Conservation (phyloP, 2,113 vertebrate species). For the Paratilapia polleni region DNA sequence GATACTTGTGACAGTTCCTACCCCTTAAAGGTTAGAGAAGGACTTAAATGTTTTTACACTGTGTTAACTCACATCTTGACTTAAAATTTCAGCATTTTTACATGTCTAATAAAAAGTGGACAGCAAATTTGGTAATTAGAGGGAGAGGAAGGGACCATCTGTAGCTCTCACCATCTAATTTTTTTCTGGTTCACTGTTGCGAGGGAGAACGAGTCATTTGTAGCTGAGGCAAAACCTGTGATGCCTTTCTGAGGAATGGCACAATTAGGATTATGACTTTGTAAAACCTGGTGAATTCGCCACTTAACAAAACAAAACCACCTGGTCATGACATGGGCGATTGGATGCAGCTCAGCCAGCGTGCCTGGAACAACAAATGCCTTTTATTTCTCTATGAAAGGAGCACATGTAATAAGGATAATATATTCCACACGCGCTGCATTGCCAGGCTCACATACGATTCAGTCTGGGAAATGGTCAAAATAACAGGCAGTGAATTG, state of each 20-base stretch:
- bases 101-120: constrained; percentile 26
- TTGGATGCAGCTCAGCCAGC: constrained; percentile 62
- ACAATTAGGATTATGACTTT: constrained; percentile 74
- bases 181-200: constrained; percentile 16
- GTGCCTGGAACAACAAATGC: constrained; percentile 46
- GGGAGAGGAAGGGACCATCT: constrained; percentile 54
- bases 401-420: constrained; percentile 27
- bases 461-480: constrained; percentile 18
- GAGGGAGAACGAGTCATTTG: constrained; percentile 51
- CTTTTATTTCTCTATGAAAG: constrained; percentile 41
- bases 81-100: constrained; percentile 22
- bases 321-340: constrained; percentile 70
- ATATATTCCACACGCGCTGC: constrained; percentile 42
- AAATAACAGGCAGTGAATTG: constrained; percentile 17
- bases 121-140: constrained; percentile 61
- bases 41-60: neutral
- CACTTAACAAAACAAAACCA: constrained; percentile 74
- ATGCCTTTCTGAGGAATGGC: constrained; percentile 69
- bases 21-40: neutral
- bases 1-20: neutral
- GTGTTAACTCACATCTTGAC: neutral
- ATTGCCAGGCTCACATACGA: constrained; percentile 14
- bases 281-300: constrained; percentile 68
- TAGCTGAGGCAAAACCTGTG: constrained; percentile 37
- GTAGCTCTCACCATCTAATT: constrained; percentile 45